A percentile compares a stretch with the other conserved stretches of the same genome.
These are phyloP conservation scores for Chinchilla lanigera DNA, from an alignment of 2,113 vertebrate species.

Conservation along the genomic window DNA sequence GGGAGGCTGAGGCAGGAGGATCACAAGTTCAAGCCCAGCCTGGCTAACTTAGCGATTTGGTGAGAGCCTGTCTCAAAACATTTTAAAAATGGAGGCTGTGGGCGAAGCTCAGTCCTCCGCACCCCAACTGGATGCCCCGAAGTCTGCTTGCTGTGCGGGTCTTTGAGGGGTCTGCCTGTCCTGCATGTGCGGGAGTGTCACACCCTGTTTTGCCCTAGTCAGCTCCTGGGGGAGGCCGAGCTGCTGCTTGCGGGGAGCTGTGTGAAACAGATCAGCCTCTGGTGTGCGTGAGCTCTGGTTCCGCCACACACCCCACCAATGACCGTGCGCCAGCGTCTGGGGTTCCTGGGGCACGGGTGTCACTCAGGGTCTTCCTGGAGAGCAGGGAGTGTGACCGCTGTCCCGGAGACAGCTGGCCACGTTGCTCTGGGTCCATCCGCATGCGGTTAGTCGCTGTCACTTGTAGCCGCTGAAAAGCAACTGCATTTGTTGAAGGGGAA, in stretches of 20 bases:
- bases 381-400: neutral
- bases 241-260: no score
- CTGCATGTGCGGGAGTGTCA: accelerated
- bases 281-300: neutral
- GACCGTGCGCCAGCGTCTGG: neutral
- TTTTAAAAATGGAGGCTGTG: neutral
- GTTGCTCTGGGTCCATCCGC: neutral
- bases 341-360: no score
- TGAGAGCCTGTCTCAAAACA: neutral
- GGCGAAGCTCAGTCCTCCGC: neutral
- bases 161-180: neutral
- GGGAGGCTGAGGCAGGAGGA: neutral
- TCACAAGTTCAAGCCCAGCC: neutral
- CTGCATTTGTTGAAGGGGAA: neutral
- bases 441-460: neutral
- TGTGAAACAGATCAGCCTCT: neutral
- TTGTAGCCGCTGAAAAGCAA: neutral
- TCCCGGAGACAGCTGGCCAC: neutral
- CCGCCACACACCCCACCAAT: neutral
- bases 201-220: neutral
- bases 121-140: neutral
- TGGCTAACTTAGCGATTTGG: neutral
- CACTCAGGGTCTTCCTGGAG: neutral
- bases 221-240: no score
- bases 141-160: neutral